Evolutionary conservation across 1,140 invertebrate species (phyloP).

Genomic region (Plutomurus gul): DNA sequence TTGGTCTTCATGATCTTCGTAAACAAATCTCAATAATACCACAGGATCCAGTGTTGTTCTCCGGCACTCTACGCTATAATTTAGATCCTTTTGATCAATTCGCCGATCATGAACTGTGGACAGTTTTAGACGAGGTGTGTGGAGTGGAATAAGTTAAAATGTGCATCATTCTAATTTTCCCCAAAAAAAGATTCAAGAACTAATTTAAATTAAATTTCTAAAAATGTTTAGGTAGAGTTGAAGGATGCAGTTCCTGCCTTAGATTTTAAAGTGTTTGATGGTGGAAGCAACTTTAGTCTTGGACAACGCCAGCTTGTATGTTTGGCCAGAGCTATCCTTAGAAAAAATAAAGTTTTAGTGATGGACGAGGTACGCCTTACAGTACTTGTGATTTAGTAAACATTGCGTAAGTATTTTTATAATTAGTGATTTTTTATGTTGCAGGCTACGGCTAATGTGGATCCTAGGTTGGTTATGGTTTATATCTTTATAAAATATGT

Average conservation of each 20-base stretch:
- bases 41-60: slow-evolving; percentile 75
- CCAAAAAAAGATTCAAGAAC: neutral
- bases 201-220: slow-evolving; percentile 54
- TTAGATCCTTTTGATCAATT: slow-evolving; percentile 82
- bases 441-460: slow-evolving; percentile 62
- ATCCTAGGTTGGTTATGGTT: slow-evolving; percentile 62
- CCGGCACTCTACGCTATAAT: slow-evolving; percentile 79
- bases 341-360: slow-evolving; percentile 58
- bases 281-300: slow-evolving; percentile 59
- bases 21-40: slow-evolving; percentile 73
- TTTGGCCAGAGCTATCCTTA: slow-evolving; percentile 60
- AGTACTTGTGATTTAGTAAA: no score
- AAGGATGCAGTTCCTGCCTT: slow-evolving; percentile 55
- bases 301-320: slow-evolving; percentile 63
- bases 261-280: slow-evolving; percentile 57
- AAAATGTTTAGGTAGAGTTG: slow-evolving; percentile 62
- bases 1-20: slow-evolving; percentile 67
- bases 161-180: neutral
- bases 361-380: no score
- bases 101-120: slow-evolving; percentile 77
- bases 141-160: neutral
- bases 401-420: no score
- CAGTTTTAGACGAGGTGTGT: slow-evolving; percentile 73
- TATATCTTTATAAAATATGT: neutral
- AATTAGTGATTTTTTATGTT: no score